Base-by-base conservation (phyloP, 2,797 vertebrate genomes). In the Micropoecilia bifurca region DNA sequence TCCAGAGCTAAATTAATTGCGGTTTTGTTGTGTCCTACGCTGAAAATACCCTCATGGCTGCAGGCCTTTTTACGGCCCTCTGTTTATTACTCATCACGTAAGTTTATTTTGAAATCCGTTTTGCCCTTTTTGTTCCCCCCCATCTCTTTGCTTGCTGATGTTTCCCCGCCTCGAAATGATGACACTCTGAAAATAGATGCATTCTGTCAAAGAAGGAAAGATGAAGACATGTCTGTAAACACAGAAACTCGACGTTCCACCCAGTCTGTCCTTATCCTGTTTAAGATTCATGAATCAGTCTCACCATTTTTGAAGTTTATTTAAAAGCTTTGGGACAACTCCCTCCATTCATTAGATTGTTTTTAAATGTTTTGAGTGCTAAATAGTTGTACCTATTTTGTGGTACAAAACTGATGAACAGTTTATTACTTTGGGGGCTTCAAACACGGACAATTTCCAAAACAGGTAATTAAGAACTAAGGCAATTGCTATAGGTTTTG, bases 61-160 rank as follows among this genome's bases (percentile, higher is more conserved):
- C 33, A 1, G 81, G 80, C 76, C 68, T 85, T 86, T 86, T 86
- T 80, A 78, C 75, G 77, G 75, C 80, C 63, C 76, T 77, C 82
- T 83, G 75, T 79, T 84, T 78, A 82, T 90, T 85, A 88, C 87
- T 92, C 85, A 87, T 83, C 83, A 72, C 2, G 46, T 73, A 82
- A 59, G 81, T 86, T 88, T 87, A 83, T 89, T 87, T 86, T 74
- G 77, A 85, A 63, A 45, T 66, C 71, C 1, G 48, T 83, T 86
- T 80, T 80, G 48, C 76, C 77, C 71, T 83, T 45, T 75, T 81
- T 89, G 57, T 79, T 77, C 30, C 39, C 33, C 33, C 14, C 16
- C 16, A 9, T 57, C 14, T 80, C 71, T 72, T 68, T 28, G 73
- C 79, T 76, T 72, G 63, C 47, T 36, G 36, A 82, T 46, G 85